Evolutionary conservation across 2,113 vertebrate species (phyloP).

Genomic region (Cyphomyrus plagiostoma): DNA sequence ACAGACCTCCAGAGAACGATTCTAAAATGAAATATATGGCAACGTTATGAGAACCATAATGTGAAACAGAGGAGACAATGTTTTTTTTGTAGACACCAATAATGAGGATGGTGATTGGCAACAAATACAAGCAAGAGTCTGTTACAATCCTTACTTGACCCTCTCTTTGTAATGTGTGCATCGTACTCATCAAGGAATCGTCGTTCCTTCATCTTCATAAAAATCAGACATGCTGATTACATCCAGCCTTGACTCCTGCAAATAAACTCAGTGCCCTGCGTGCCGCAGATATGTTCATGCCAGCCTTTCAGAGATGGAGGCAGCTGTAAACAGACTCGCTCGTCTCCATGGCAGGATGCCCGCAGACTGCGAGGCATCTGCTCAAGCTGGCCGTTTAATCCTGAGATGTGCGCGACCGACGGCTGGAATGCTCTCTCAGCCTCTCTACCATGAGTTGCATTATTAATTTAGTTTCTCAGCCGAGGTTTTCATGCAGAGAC

Average conservation of each 20-base stretch:
- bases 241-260: neutral
- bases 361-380: neutral
- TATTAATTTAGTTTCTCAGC: neutral
- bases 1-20: neutral
- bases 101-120: neutral
- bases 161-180: neutral
- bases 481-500: neutral
- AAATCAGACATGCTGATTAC: neutral
- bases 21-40: neutral
- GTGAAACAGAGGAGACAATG: neutral
- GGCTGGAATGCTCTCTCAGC: neutral
- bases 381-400: neutral
- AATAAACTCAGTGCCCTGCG: neutral
- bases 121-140: neutral
- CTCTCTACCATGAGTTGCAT: neutral
- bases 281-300: neutral
- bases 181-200: neutral
- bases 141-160: neutral
- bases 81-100: neutral
- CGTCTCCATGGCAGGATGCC: neutral
- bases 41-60: neutral
- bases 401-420: neutral
- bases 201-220: neutral
- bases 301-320: neutral
- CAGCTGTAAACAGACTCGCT: neutral